Conservation (phyloP, 2,888 invertebrate species). For the Syrphus vitripennis region DNA sequence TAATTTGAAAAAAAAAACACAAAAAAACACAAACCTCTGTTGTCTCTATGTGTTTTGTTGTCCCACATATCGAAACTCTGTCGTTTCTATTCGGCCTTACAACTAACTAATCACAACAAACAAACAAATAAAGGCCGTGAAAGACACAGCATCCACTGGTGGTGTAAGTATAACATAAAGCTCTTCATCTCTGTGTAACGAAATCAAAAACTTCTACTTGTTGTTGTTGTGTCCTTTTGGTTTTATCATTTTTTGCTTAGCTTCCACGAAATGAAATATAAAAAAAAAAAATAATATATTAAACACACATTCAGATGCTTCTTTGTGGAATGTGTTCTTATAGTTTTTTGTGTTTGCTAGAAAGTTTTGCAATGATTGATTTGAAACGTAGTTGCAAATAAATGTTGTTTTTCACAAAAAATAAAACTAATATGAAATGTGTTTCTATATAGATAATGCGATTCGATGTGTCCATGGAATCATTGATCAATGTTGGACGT, state of each 20-base stretch:
- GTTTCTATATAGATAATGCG: slow-evolving; percentile 86
- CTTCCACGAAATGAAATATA: slow-evolving; percentile 37
- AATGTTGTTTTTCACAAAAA: not conserved
- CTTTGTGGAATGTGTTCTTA: slow-evolving; percentile 60
- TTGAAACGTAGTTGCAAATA: slow-evolving; percentile 51
- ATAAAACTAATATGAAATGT: not conserved
- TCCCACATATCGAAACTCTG: slow-evolving; percentile 72
- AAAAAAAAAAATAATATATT: not conserved
- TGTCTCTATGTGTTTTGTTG: slow-evolving; percentile 75
- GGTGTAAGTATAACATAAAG: slow-evolving; percentile 83
- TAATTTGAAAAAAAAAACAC: slow-evolving; percentile 70
- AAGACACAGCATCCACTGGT: slow-evolving; percentile 86
- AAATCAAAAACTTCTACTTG: slow-evolving; percentile 30
- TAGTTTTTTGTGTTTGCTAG: slow-evolving; percentile 44
- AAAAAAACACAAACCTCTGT: slow-evolving; percentile 66
- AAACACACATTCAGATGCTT: slow-evolving; percentile 15
- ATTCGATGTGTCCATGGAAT: slow-evolving; percentile 90
- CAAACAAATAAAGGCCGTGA: slow-evolving; percentile 84
- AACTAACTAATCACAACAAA: slow-evolving; percentile 72
- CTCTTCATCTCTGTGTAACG: slow-evolving; percentile 58
- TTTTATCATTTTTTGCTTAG: slow-evolving; percentile 42
- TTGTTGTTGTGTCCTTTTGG: slow-evolving; percentile 57
- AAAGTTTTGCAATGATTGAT: slow-evolving; percentile 49
- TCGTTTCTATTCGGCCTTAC: slow-evolving; percentile 52
- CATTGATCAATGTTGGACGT: slow-evolving; percentile 87